These are phyloP conservation scores for Ardeotis arabs DNA, from an alignment of 2,113 vertebrate genomes.

Conservation along the genomic window DNA sequence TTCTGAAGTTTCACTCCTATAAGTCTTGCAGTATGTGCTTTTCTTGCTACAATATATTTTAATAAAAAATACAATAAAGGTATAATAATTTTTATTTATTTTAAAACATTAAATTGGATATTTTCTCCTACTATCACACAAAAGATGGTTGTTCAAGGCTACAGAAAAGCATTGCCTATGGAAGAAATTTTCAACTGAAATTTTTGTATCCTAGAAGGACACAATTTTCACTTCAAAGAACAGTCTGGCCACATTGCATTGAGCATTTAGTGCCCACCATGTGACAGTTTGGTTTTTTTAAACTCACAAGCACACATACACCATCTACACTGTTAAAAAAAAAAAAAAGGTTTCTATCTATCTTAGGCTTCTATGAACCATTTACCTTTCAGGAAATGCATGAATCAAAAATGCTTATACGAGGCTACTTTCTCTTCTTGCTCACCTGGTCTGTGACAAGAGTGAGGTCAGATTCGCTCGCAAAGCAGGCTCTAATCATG, in stretches of 20 bases:
- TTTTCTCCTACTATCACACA: background rate
- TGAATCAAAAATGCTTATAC: background rate
- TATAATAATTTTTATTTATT: background rate
- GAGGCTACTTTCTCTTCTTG: background rate
- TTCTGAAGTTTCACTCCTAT: background rate
- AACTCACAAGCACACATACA: background rate
- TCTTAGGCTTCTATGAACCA: background rate
- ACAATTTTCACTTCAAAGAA: background rate
- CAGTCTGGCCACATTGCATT: background rate
- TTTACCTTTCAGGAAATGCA: background rate
- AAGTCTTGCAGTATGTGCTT: background rate
- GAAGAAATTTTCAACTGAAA: background rate
- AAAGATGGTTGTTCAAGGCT: background rate
- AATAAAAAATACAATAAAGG: background rate
- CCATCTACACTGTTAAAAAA: background rate
- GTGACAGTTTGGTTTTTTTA: background rate
- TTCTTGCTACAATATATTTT: background rate
- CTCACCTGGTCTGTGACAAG: background rate
- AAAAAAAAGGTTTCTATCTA: too few species aligned
- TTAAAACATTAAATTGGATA: background rate
- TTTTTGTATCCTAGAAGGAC: background rate
- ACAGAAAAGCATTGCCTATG: background rate
- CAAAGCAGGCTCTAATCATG: background rate
- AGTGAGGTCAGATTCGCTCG: background rate
- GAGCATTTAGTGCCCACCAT: background rate